These are phyloP conservation scores for Anastrepha ludens DNA, from an alignment of 1,140 invertebrate genomes.

Conservation along the genomic window DNA sequence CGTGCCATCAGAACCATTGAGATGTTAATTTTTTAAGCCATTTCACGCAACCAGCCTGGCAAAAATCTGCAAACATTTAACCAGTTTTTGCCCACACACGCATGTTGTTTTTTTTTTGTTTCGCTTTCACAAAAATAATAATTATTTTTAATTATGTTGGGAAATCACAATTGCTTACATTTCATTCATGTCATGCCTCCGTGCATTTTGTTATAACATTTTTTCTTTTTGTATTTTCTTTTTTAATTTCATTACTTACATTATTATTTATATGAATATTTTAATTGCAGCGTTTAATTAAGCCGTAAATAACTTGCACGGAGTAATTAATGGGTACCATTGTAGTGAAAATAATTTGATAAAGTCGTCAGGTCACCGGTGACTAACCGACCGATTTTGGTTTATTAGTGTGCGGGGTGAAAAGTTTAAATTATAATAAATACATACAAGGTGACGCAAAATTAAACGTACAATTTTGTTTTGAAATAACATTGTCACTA, in stretches of 20 bases:
- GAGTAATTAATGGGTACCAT: neutral
- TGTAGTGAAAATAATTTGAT: slow-evolving; percentile 24
- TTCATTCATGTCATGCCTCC: neutral
- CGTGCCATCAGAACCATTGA: neutral
- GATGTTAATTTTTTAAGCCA: slow-evolving; percentile 32
- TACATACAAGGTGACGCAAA: no score
- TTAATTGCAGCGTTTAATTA: slow-evolving; percentile 29
- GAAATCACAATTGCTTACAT: neutral
- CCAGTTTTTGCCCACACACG: neutral
- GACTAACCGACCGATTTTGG: neutral
- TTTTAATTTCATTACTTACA: neutral
- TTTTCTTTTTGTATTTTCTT: neutral
- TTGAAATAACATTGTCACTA: no score
- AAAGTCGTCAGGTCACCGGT: slow-evolving; percentile 1
- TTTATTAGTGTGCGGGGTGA: no score
- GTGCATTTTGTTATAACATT: neutral
- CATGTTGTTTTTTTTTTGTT: neutral
- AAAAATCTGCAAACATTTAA: slow-evolving; percentile 24
- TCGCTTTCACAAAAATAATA: neutral
- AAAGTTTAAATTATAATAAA: no score
- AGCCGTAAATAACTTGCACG: neutral
- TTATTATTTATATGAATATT: neutral
- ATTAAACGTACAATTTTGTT: no score
- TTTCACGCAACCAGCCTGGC: neutral
- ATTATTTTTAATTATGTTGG: neutral